Base-by-base conservation (phyloP, 2,888 invertebrate species). In the Scaptomyza tumidula region DNA sequence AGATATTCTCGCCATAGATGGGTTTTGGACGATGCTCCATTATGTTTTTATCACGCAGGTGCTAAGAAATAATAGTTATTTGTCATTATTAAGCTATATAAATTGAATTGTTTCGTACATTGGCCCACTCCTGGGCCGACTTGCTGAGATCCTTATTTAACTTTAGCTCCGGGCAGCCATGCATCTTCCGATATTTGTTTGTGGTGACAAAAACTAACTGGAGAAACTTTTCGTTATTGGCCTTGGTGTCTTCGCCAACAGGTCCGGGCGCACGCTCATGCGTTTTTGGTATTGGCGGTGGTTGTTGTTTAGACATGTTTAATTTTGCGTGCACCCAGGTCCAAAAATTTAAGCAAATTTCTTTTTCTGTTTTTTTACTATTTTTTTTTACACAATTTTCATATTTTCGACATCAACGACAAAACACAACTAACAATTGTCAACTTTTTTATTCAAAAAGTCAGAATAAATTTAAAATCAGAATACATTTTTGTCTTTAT, bases 1-100 rank as follows among this genome's bases (percentile, higher is more conserved):
- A 97, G 70, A 97, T 95, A 89, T 97, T 97, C 90, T 97, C 97
- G 0, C 97, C 97, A 82, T 96, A 96, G 37, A 95, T 95, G 59
- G 95, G 95, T 79, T 95, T 95, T 10, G 95, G 94, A 50, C 97
- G 94, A 89, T 97, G 97, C 71, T 96, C 94, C 81, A 97, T 93
- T 71, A 92, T 92, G 31, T 95, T 95, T 78, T 93, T 73, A 41
- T 80, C 77, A 0, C 90, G 83, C 14, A 91, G 70, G 10, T 78
- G 63, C 91, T 91, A 41, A 0, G 24, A 29, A 46, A 10, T 14
- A 48, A 4, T 16, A 9, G 1, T n/a, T n/a, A 6, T 10, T 19
- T 19, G 10, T 16, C 7, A 6, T 24, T 1, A 33, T 35, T 0
- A 37, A n/a, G n/a, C 29, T 13, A 6, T 45, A 11, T 24, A 10